Evolutionary conservation across 2,888 invertebrate genomes (phyloP).

Genomic region (Drosophila engyochracea): DNA sequence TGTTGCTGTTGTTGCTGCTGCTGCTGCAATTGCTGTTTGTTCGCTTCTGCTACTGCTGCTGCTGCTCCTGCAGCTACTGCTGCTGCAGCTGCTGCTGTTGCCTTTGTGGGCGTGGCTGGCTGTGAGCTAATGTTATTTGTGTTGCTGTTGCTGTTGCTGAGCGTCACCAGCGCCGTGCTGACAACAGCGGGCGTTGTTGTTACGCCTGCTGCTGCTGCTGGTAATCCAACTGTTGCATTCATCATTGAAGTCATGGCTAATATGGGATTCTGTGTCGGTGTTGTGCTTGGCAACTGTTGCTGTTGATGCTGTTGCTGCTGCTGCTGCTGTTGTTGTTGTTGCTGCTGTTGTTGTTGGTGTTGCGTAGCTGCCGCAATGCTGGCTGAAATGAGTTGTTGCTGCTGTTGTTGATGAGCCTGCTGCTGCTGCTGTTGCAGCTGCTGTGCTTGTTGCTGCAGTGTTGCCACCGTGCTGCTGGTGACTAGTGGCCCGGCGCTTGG

Average conservation of each 20-base stretch:
- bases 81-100: constrained; percentile 31
- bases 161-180: constrained; percentile 58
- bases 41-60: constrained; percentile 23
- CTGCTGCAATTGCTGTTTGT: constrained; percentile 14
- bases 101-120: constrained; percentile 12
- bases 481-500: constrained; percentile 80
- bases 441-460: constrained; percentile 71
- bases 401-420: constrained; percentile 60
- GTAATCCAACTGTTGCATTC: constrained; percentile 74
- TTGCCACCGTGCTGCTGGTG: constrained; percentile 82
- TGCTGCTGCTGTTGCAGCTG: constrained; percentile 69
- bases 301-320: constrained; percentile 83
- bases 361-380: constrained; percentile 45
- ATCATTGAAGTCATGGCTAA: constrained; percentile 84
- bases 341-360: constrained; percentile 83
- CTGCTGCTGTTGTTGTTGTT: constrained; percentile 87
- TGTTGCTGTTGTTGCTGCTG: constrained; percentile 43
- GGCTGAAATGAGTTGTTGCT: constrained; percentile 60
- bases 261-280: constrained; percentile 85
- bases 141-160: constrained; percentile 42
- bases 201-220: constrained; percentile 45
- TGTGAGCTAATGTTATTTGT: constrained; percentile 6
- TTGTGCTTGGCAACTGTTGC: constrained; percentile 51
- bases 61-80: constrained; percentile 16
- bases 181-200: constrained; percentile 29